These are phyloP conservation scores for Bacillus rossius DNA, from an alignment of 1,140 invertebrate genomes.

Conservation along the genomic window DNA sequence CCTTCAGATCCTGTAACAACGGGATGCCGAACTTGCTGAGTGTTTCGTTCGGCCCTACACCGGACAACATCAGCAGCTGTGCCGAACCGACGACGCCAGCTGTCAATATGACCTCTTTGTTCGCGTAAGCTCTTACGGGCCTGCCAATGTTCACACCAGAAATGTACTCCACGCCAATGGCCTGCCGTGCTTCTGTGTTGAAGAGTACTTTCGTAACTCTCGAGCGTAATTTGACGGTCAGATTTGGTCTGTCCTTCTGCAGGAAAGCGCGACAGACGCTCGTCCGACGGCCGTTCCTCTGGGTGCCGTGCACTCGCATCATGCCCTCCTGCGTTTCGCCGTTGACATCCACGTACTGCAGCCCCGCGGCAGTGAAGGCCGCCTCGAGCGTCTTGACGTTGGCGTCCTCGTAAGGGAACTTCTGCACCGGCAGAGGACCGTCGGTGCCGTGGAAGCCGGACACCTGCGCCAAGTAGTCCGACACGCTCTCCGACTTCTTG, in stretches of 20 bases:
- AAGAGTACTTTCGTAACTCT: slow-evolving; percentile 62
- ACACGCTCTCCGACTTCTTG: slow-evolving; percentile 38
- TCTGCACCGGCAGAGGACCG: slow-evolving; percentile 42
- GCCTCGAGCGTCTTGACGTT: background rate
- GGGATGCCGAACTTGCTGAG: slow-evolving; percentile 24
- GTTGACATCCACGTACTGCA: background rate
- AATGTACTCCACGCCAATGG: slow-evolving; percentile 61
- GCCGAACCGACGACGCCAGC: slow-evolving; percentile 32
- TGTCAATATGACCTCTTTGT: slow-evolving; percentile 38
- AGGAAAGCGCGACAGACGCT: slow-evolving; percentile 6
- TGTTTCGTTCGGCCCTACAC: slow-evolving; percentile 41
- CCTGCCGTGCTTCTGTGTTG: slow-evolving; percentile 51
- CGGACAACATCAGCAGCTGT: slow-evolving; percentile 41
- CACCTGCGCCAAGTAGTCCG: slow-evolving; percentile 9
- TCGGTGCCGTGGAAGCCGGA: slow-evolving; percentile 35
- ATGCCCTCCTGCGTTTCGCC: background rate
- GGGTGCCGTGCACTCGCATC: background rate
- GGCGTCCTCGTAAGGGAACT: slow-evolving; percentile 43
- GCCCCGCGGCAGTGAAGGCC: background rate
- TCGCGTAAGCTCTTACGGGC: background rate
- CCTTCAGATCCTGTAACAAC: slow-evolving; percentile 58
- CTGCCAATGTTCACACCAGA: slow-evolving; percentile 27
- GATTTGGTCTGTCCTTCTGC: background rate
- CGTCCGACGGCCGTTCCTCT: background rate
- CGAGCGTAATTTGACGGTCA: background rate